Conservation (phyloP, 1,140 invertebrate genomes). For the Harlomillsia oculata region DNA sequence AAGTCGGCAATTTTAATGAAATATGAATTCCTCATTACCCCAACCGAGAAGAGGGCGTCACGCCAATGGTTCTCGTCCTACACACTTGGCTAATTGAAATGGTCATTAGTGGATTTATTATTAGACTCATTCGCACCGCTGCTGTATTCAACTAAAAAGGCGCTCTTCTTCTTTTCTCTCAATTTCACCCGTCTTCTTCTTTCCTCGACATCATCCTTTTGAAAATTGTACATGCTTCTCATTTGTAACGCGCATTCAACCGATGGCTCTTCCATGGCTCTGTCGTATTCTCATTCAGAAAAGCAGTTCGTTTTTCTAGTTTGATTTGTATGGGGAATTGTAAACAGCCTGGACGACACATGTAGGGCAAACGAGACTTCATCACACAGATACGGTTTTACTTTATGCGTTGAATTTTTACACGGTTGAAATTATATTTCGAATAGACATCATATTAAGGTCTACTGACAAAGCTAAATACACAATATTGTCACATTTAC, state of each 20-base stretch:
- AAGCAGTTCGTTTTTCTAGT: constrained; percentile 1
- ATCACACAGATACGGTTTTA: no score
- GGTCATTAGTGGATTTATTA: constrained; percentile 30
- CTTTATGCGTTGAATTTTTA: no score
- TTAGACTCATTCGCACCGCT: constrained; percentile 23
- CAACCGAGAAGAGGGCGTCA: constrained; percentile 22
- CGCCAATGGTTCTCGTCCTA: constrained; percentile 26
- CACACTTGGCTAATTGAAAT: constrained; percentile 30
- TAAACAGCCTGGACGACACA: no score
- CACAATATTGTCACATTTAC: no score
- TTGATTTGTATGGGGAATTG: constrained; percentile 10
- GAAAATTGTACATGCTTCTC: constrained; percentile 9
- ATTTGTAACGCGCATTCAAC: constrained; percentile 1
- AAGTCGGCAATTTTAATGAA: constrained; percentile 30
- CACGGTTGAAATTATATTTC: no score
- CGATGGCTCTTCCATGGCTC: no score
- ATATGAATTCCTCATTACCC: constrained; percentile 30
- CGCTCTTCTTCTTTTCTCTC: constrained; percentile 13
- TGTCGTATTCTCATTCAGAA: no score
- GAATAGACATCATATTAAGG: no score
- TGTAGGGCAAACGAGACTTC: no score
- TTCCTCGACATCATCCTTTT: constrained; percentile 11
- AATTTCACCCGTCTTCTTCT: no score
- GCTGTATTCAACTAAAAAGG: constrained; percentile 1
- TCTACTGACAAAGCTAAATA: no score